Evolutionary conservation across 2,888 invertebrate species (phyloP).

Genomic region (Amaurobius ferox): DNA sequence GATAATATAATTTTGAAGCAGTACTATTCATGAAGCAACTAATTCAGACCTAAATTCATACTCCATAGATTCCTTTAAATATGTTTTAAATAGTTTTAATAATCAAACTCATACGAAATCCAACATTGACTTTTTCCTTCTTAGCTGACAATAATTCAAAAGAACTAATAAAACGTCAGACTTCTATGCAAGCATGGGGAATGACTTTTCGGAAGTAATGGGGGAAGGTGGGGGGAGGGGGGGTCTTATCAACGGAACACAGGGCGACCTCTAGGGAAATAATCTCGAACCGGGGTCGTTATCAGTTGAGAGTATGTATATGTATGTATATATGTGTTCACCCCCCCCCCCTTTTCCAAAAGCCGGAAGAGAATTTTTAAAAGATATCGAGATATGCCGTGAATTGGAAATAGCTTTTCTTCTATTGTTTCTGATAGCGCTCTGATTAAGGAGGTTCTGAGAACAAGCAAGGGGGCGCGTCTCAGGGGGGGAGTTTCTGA

Average conservation of each 20-base stretch:
- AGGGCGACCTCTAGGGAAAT: slow-evolving; percentile 70
- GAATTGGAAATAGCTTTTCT: slow-evolving; percentile 15
- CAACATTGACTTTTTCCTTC: slow-evolving; percentile 29
- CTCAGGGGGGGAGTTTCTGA: not conserved
- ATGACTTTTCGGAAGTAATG: not conserved
- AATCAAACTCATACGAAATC: too few species aligned
- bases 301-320: slow-evolving; percentile 50
- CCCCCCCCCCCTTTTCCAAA: slow-evolving; percentile 28
- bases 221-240: not conserved
- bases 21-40: too few species aligned
- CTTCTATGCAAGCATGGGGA: slow-evolving; percentile 28
- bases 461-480: not conserved
- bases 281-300: slow-evolving; percentile 70
- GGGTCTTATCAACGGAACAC: slow-evolving; percentile 67
- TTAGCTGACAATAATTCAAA: slow-evolving; percentile 43
- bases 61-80: too few species aligned
- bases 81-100: too few species aligned
- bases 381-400: slow-evolving; percentile 52
- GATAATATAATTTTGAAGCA: too few species aligned
- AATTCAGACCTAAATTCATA: too few species aligned
- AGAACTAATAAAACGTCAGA: slow-evolving; percentile 70
- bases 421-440: slow-evolving; percentile 46
- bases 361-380: slow-evolving; percentile 36
- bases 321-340: slow-evolving; percentile 36
- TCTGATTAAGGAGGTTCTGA: slow-evolving; percentile 43